A percentile compares a stretch with the other conserved stretches of the same genome.
Conservation (phyloP, 2,797 vertebrate species). For the Mareca penelope region DNA sequence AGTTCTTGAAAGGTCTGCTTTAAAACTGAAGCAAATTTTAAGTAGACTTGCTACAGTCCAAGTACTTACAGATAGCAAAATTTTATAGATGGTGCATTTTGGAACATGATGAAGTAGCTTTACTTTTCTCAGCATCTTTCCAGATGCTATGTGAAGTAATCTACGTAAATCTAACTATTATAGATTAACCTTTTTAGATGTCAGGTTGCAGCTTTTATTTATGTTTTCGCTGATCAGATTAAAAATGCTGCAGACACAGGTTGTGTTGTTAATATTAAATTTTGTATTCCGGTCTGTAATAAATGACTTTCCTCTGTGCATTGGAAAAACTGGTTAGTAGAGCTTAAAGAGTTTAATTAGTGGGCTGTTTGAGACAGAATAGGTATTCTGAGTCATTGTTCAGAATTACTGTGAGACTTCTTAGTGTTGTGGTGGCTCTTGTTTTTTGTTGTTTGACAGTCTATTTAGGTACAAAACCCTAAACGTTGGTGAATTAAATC, state of each 20-base stretch:
- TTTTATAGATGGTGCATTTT: neutral
- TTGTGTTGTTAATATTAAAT: conserved; percentile 77
- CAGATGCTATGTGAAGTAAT: conserved; percentile 46
- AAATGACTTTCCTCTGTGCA: conserved; percentile 73
- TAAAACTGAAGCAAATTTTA: neutral
- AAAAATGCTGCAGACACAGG: conserved; percentile 72
- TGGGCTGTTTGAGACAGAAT: conserved; percentile 71
- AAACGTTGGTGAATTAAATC: conserved; percentile 45
- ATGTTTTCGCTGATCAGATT: conserved; percentile 73
- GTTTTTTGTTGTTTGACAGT: neutral
- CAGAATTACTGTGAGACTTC: conserved; percentile 66
- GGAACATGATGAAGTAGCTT: neutral
- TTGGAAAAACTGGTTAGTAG: conserved; percentile 77
- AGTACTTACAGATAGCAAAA: neutral
- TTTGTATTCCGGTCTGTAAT: conserved; percentile 75
- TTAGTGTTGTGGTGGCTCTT: conserved; percentile 48
- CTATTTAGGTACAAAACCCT: conserved; percentile 26
- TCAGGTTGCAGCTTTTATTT: conserved; percentile 63
- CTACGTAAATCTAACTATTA: conserved; percentile 39
- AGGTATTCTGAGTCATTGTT: conserved; percentile 73
- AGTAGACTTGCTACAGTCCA: neutral
- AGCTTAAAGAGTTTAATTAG: conserved; percentile 79
- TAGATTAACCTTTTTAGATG: conserved; percentile 46
- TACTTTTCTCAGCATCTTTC: conserved; percentile 36
- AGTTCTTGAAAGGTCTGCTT: neutral